Evolutionary conservation across 2,888 invertebrate genomes (phyloP), one percentile per base, ranked within the genome.

Genomic region (Pediacus dermestoides): DNA sequence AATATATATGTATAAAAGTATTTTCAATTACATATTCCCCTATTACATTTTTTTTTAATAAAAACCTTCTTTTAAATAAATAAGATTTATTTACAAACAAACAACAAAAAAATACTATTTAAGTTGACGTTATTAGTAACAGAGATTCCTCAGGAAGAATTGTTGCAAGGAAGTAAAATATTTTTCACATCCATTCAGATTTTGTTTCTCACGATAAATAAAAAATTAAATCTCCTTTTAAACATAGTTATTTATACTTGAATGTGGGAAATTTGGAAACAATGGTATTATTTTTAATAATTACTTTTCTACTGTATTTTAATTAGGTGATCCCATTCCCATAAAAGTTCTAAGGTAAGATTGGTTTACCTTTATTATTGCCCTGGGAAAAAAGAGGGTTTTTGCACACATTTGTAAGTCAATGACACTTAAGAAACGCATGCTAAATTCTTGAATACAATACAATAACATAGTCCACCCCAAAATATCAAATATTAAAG

Each of bases 241-340:
- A 55, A 50, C 54, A 50, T 54, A 50, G 49, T 51, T 51, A 53
- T 57, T 58, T 50, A 52, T 56, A 52, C 50, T 50, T 58, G 55
- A 63, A 57, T 63, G 66, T 67, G 66, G 66, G 67, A 67, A 66
- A 51, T 53, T 57, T 39, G 44, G 48, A 54, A 58, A 67, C 66
- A 68, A 68, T 67, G 58, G 62, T 52, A 57, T 63, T 57, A 61
- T 64, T 63, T 66, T 66, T 63, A 66, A 66, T 68, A 68, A 68
- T 67, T 64, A 62, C 59, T 58, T 63, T 61, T 60, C 66, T 63
- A 57, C 60, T 65, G 67, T 63, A 65, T 67, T 67, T 66, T 67
- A 67, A 68, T 68, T 59, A 62, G 61, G 55, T 56, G 66, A 59
- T 64, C 68, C 59, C 63, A 59, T 70, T 70, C 68, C 62, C 69